Base-by-base conservation (phyloP, 2,888 invertebrate genomes). In the Nyleta sp. region DNA sequence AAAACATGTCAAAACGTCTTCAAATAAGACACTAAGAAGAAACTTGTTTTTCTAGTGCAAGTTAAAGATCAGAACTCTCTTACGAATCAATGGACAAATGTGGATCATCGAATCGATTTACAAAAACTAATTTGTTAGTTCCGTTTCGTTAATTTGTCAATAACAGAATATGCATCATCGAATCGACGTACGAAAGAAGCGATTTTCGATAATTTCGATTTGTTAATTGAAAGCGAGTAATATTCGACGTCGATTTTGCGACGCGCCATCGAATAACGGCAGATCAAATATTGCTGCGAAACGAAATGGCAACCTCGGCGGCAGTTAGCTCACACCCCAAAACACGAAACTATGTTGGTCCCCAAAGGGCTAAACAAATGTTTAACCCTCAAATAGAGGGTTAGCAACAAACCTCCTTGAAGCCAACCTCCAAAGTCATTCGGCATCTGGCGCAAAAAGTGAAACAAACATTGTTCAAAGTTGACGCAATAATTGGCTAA, bases 341-440 rank as follows among this genome's bases (percentile, higher is more conserved):
- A 60, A 60, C 64, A 42, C 48, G 57, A 64, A 71, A 67, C 67
- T 67, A 46, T 53, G 60, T 67, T 40, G 33, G 53, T 74, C 60
- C 67, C 74, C 40, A 55, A 74, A 74, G 67, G 68, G 62, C 38
- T 62, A 33, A 67, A 62, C 75, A 68, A 75, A 75, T 68, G 75
- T 75, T 75, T 67, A 62, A 68, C 75, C 53, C 40, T 62, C 75
- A 75, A 75, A 75, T 68, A 75, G 60, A 75, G 75, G 75, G 75
- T 52, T 73, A 73, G 65, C 65, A 73, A 59, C 75, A 70, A 75
- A 70, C 68, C 62, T 68, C 50, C 68, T 64, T 50, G 42, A 50
- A 70, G 24, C 48, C 22, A 24, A 62, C 46, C 60, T 46, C 44
- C 55, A 53, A 74, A 75, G 75, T 57, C 57, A 70, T 75, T 75